These are phyloP conservation scores for Cyrtorhinus lividipennis DNA, from an alignment of 1,140 invertebrate genomes.

Conservation along the genomic window DNA sequence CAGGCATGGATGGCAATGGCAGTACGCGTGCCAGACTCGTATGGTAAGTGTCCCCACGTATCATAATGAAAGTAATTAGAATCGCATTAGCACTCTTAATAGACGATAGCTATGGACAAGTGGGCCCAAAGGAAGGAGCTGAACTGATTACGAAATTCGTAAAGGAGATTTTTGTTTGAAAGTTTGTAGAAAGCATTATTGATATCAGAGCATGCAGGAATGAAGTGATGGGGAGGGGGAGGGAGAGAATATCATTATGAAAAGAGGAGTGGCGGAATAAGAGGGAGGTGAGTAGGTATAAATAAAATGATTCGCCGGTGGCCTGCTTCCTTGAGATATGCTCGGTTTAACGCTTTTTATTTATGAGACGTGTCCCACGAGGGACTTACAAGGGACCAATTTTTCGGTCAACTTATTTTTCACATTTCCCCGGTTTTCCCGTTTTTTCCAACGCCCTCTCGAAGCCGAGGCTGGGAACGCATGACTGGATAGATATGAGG, in stretches of 20 bases:
- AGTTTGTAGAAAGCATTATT: too few species aligned
- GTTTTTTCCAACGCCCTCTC: neutral
- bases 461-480: neutral
- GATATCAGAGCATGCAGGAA: too few species aligned
- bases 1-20: too few species aligned
- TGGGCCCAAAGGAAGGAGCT: too few species aligned
- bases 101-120: too few species aligned
- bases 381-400: constrained; percentile 11
- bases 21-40: too few species aligned
- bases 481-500: constrained; percentile 12
- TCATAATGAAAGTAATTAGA: too few species aligned
- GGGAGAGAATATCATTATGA: neutral
- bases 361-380: constrained; percentile 1
- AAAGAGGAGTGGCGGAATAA: neutral
- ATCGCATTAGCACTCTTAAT: too few species aligned
- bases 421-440: neutral
- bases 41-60: too few species aligned
- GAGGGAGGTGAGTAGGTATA: neutral
- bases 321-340: constrained; percentile 12
- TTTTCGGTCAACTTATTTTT: constrained; percentile 22
- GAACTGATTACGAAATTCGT: too few species aligned
- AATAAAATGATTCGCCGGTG: constrained; percentile 5
- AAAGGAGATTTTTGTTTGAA: too few species aligned
- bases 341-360: constrained; percentile 14
- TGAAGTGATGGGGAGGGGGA: too few species aligned